These are phyloP conservation scores for Rhincodon typus DNA, from an alignment of 2,797 vertebrate species.

Conservation along the genomic window DNA sequence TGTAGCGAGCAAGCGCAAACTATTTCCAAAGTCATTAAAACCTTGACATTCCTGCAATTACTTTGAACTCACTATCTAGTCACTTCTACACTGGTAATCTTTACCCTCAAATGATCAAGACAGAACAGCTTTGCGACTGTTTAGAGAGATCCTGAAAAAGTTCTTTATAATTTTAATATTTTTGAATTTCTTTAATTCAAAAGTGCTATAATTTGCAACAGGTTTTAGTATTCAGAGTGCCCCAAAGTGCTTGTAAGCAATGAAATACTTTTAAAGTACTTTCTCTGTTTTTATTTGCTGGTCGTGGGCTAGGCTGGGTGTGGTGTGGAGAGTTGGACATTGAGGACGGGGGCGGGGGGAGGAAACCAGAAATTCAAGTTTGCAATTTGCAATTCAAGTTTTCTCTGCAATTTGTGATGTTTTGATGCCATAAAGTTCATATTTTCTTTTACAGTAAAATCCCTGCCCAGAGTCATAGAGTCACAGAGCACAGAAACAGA, in stretches of 20 bases:
- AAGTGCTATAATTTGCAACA: background rate
- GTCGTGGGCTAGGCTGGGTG: background rate
- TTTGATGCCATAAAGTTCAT: background rate
- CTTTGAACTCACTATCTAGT: background rate
- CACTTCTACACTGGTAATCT: background rate
- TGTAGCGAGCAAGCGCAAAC: background rate
- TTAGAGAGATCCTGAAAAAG: background rate
- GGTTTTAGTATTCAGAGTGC: background rate
- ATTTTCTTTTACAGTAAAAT: background rate
- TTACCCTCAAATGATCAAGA: background rate
- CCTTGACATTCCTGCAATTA: background rate
- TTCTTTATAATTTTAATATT: background rate
- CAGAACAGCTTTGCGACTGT: background rate
- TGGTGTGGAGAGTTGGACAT: background rate
- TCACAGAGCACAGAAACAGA: no score
- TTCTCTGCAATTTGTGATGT: background rate
- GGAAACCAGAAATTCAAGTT: background rate
- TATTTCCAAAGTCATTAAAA: background rate
- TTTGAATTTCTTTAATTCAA: background rate
- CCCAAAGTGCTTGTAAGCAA: background rate
- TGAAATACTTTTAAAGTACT: background rate
- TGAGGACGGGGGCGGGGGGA: fast-evolving
- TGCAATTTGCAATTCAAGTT: no score
- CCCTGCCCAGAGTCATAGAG: background rate
- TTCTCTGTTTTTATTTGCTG: background rate